Evolutionary conservation across 2,797 vertebrate genomes (phyloP), one percentile per base, ranked within the genome.

Genomic region (Crax fasciolata): DNA sequence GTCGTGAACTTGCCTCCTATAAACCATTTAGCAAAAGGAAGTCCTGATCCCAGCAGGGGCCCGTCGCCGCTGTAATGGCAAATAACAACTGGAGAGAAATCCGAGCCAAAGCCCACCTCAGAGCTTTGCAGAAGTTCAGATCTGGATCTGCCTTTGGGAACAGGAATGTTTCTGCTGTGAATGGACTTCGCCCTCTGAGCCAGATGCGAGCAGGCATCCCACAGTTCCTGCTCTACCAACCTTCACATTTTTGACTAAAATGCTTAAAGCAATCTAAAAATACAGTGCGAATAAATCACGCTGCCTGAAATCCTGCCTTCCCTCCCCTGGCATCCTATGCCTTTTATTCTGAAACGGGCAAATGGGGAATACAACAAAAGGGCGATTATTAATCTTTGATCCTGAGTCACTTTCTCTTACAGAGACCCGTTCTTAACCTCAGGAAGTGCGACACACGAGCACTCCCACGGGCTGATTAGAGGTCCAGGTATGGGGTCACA

Each of bases 381-480:
- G 73, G 70, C 63, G 93, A 96, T 96, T 94, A 96, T 95, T 97
- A 96, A 95, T 97, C 89, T 96, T 96, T 96, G 92, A 94, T 96
- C 94, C 93, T 78, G 87, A 93, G 95, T 96, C 91, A 95, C 87
- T 90, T 93, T 96, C 79, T 95, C 93, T 93, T 87, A 89, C 94
- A 88, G 83, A 94, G 94, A 84, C 81, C 90, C 91, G 86, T 94
- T 96, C 91, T 95, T 95, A 84, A 70, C 44, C 94, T 95, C 96
- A 95, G 94, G 92, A 96, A 96, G 91, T 20, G 67, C 0, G 13
- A 88, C 80, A 93, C 91, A 92, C 70, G 93, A 86, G 81, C 91
- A 93, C 93, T 94, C 96, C 96, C 94, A 77, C 94, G 78, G 94
- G 62, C 89, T 96, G 95, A 97, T 97, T 97, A 96, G 91, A 97